phyloP scores from a whole-genome alignment of 2,113 vertebrate genomes.

The Sinocyclocheilus rhinocerous region DNA sequence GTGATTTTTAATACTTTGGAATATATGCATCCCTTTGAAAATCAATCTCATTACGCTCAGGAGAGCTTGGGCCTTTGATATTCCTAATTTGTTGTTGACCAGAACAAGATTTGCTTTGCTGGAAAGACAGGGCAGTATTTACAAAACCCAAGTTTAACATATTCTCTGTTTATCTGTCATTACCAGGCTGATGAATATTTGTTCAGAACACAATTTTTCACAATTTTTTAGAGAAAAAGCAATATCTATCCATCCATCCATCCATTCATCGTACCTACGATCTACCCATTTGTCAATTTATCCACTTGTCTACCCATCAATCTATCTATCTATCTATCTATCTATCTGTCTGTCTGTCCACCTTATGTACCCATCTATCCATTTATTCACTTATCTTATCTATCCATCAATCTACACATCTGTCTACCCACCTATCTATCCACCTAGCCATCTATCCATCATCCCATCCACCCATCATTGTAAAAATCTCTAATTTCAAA shows the following conservation, averaged over 20 bases:
- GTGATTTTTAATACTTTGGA: constrained; percentile 70
- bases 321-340: neutral
- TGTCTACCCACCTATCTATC: too few relatives aligned
- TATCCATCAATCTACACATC: neutral
- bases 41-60: constrained; percentile 67
- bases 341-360: neutral
- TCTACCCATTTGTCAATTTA: too few relatives aligned
- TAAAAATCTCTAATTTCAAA: neutral
- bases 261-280: too few relatives aligned
- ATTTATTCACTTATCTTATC: neutral
- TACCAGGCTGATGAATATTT: constrained; percentile 40
- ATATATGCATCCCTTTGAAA: constrained; percentile 79
- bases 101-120: constrained; percentile 52
- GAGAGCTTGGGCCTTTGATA: constrained; percentile 66
- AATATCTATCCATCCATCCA: neutral
- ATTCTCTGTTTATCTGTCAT: constrained; percentile 53
- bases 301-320: too few relatives aligned
- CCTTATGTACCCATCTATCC: neutral
- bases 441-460: too few relatives aligned
- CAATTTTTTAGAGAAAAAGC: neutral
- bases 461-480: too few relatives aligned
- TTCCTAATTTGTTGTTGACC: constrained; percentile 58
- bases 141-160: constrained; percentile 50
- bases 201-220: constrained; percentile 17
- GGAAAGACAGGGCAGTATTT: constrained; percentile 53